Percentiles rank a stretch among this genome's conserved stretches.
Conservation (phyloP, 2,888 invertebrate genomes). For the Phyllotreta cruciferae region DNA sequence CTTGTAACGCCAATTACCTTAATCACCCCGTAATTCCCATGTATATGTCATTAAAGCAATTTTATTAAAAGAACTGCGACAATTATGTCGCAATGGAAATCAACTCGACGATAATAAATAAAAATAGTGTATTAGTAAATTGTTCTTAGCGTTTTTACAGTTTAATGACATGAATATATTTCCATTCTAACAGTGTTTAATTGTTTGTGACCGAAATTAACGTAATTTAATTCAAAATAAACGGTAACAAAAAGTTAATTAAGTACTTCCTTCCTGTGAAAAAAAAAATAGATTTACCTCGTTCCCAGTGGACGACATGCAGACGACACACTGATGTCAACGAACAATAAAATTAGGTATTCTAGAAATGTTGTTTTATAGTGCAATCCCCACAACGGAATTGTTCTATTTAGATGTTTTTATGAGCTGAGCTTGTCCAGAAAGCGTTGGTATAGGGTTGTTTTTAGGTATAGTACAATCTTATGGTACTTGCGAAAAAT, state of each 20-base stretch:
- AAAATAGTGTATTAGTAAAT: conserved; percentile 37
- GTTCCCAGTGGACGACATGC: conserved; percentile 30
- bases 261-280: conserved; percentile 44
- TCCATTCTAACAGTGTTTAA: conserved; percentile 46
- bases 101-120: conserved; percentile 28
- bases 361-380: conserved; percentile 23
- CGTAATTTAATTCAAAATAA: conserved; percentile 43
- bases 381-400: conserved; percentile 2
- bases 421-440: too few species aligned
- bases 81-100: conserved; percentile 28
- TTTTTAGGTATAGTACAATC: too few species aligned
- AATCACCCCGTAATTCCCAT: conserved; percentile 19
- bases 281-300: conserved; percentile 29
- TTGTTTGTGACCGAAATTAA: conserved; percentile 46
- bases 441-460: too few species aligned
- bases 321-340: conserved; percentile 26
- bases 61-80: conserved; percentile 17
- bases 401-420: background rate
- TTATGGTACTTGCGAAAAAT: too few species aligned
- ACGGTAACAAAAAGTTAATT: conserved; percentile 45
- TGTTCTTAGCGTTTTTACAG: conserved; percentile 39
- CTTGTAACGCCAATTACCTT: conserved; percentile 16
- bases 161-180: conserved; percentile 39
- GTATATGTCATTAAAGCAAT: conserved; percentile 17
- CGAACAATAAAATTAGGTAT: conserved; percentile 31